Conservation (phyloP, 2,888 invertebrate species). For the Koerneria pararmatus region DNA sequence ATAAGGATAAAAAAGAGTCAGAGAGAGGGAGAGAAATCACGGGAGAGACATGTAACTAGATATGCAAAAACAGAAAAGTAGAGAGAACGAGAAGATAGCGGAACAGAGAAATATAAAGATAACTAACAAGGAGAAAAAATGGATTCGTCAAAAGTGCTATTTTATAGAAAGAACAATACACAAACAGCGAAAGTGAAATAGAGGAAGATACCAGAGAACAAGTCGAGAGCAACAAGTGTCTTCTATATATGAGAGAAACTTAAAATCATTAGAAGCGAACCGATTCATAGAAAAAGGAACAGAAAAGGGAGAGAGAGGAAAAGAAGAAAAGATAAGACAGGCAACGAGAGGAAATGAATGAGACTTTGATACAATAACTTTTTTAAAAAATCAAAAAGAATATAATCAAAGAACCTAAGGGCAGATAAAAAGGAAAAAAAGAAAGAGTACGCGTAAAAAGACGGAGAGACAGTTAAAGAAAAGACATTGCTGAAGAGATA, state of each 20-base stretch:
- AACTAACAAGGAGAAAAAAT: too few species aligned
- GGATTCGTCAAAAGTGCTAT: too few species aligned
- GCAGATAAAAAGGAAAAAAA: not conserved
- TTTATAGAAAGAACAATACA: too few species aligned
- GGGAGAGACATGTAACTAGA: too few species aligned
- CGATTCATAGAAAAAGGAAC: not conserved
- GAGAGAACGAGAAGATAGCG: too few species aligned
- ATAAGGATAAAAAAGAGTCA: too few species aligned
- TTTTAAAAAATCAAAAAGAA: not conserved
- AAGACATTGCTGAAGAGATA: not conserved
- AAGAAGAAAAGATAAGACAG: not conserved
- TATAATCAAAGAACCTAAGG: not conserved
- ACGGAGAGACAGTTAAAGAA: not conserved
- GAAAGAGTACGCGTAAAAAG: not conserved
- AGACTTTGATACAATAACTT: not conserved
- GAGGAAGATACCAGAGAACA: too few species aligned
- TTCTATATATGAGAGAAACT: not conserved
- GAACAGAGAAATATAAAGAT: too few species aligned
- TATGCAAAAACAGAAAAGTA: too few species aligned
- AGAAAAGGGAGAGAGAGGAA: not conserved
- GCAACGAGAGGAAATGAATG: not conserved
- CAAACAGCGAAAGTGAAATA: too few species aligned
- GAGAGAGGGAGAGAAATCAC: too few species aligned
- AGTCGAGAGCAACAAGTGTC: slow-evolving; percentile 13
- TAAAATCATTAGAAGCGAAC: not conserved